These are phyloP conservation scores for Anguilla marmorata DNA, from an alignment of 2,797 vertebrate species.

Conservation along the genomic window DNA sequence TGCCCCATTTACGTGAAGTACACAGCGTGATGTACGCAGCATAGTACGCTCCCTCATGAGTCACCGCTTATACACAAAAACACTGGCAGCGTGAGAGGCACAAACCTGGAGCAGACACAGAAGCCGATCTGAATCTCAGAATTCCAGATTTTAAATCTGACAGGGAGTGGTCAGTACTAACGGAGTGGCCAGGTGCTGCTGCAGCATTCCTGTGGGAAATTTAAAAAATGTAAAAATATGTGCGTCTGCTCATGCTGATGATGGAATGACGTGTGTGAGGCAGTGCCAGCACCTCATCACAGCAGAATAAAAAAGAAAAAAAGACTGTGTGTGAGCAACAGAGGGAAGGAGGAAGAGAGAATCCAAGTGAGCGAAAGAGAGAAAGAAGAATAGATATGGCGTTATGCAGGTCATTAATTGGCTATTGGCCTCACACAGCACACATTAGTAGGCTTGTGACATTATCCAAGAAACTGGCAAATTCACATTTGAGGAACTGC, in stretches of 20 bases:
- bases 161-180: constrained; percentile 42
- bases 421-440: constrained; percentile 59
- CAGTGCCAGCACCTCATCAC: constrained; percentile 18
- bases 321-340: constrained; percentile 10
- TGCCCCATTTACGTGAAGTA: constrained; percentile 56
- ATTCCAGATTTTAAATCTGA: background rate
- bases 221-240: constrained; percentile 24
- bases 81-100: background rate
- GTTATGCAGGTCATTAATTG: constrained; percentile 65
- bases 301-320: constrained; percentile 33
- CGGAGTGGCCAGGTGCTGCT: constrained; percentile 51
- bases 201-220: constrained; percentile 37
- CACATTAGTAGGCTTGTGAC: constrained; percentile 72
- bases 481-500: background rate
- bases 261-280: constrained; percentile 41
- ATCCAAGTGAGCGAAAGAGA: constrained; percentile 16
- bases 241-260: constrained; percentile 25
- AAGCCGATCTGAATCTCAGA: constrained; percentile 2
- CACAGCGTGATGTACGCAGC: constrained; percentile 41
- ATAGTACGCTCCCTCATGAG: constrained; percentile 50
- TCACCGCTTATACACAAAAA: constrained; percentile 46
- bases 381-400: constrained; percentile 30
- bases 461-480: constrained; percentile 62
- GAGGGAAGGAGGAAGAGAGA: constrained; percentile 24
- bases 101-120: background rate